A percentile compares a stretch with the other conserved stretches of the same genome.
phyloP scores from a whole-genome alignment of 2,888 invertebrate genomes.

The Syritta pipiens region DNA sequence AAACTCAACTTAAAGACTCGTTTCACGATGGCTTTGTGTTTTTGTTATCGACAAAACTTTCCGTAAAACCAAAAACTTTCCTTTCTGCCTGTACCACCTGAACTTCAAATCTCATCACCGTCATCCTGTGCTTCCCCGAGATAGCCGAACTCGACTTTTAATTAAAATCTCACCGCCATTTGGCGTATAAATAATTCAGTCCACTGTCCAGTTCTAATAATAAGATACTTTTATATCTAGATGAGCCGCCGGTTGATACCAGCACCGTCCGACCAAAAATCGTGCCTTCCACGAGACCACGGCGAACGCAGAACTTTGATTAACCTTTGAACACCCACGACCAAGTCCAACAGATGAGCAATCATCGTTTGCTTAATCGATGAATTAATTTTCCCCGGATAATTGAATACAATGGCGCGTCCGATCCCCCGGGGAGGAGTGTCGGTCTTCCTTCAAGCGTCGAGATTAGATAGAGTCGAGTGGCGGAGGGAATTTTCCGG shows the following conservation, averaged over 20 bases:
- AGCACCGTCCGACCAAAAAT: background rate
- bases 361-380: background rate
- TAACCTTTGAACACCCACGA: constrained; percentile 13
- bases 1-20: too few relatives aligned
- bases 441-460: background rate
- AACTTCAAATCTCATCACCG: background rate
- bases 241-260: constrained; percentile 19
- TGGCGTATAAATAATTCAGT: constrained; percentile 12
- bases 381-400: constrained; percentile 11
- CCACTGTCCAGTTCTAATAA: constrained; percentile 3
- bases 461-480: constrained; percentile 8
- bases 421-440: background rate
- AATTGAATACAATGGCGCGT: constrained; percentile 2
- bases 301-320: background rate
- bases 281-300: constrained; percentile 28
- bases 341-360: constrained; percentile 11
- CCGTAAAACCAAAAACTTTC: background rate
- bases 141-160: background rate
- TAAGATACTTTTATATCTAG: constrained; percentile 6
- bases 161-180: constrained; percentile 14
- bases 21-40: too few relatives aligned
- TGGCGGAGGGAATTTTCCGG: constrained; percentile 20
- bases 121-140: constrained; percentile 1
- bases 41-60: too few relatives aligned
- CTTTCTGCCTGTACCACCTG: background rate